These are phyloP conservation scores for Spheniscus humboldti DNA, from an alignment of 2,797 vertebrate species.

Conservation along the genomic window DNA sequence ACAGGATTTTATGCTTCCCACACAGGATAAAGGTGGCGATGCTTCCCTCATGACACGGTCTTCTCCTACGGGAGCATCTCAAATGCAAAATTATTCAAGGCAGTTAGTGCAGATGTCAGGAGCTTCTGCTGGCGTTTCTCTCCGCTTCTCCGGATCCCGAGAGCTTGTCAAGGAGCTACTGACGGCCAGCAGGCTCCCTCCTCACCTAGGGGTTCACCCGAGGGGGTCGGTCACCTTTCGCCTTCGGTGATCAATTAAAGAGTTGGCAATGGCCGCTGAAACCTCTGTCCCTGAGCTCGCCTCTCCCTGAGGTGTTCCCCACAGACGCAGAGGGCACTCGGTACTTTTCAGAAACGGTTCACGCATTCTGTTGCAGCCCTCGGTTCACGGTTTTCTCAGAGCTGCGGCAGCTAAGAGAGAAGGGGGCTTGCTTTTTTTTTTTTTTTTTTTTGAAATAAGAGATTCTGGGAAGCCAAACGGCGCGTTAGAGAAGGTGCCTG, in stretches of 20 bases:
- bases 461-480: not conserved
- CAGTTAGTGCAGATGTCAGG: not conserved
- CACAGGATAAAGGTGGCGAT: not conserved
- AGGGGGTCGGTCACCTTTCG: not conserved
- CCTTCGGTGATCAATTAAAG: not conserved
- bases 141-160: not conserved
- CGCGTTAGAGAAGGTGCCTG: rapidly evolving
- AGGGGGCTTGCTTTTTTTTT: not conserved
- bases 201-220: not conserved
- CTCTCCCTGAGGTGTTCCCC: not conserved
- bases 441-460: not conserved
- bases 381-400: not conserved
- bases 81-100: not conserved
- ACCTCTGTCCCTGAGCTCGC: rapidly evolving
- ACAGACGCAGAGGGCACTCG: not conserved
- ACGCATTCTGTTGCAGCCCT: not conserved
- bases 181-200: not conserved
- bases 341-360: too few relatives aligned
- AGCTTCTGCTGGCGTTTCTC: not conserved
- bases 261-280: rapidly evolving
- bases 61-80: not conserved
- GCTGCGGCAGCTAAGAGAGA: not conserved
- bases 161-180: not conserved
- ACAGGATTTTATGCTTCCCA: not conserved
- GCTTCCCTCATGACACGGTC: not conserved